Conservation (phyloP, 2,797 vertebrate species). For the Eospalax fontanierii region DNA sequence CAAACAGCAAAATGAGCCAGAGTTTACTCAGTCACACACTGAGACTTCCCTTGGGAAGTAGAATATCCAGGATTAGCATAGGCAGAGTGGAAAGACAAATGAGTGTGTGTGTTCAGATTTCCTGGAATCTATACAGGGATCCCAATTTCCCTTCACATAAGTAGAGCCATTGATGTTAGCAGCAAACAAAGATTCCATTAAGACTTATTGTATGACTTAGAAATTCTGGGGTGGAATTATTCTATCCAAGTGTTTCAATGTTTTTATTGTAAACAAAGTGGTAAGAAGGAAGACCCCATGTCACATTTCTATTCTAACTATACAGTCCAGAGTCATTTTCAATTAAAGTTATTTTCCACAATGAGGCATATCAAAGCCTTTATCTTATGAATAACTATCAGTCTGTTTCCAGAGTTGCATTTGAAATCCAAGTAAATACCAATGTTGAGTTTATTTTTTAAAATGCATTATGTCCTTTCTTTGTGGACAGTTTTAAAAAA, state of each 20-base stretch:
- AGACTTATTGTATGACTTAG: constrained; percentile 69
- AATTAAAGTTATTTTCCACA: neutral
- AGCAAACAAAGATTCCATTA: constrained; percentile 82
- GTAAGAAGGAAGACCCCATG: neutral
- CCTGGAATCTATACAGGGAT: constrained; percentile 80
- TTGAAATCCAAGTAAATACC: constrained; percentile 40
- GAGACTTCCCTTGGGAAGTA: neutral
- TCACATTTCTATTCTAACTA: constrained; percentile 22
- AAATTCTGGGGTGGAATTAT: constrained; percentile 29
- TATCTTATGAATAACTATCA: neutral
- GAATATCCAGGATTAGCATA: constrained; percentile 62
- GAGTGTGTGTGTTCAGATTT: constrained; percentile 71
- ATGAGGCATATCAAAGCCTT: constrained; percentile 17
- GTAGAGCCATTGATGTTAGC: constrained; percentile 76
- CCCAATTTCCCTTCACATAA: constrained; percentile 75
- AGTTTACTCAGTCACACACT: neutral
- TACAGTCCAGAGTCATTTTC: neutral
- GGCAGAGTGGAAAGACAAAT: constrained; percentile 70
- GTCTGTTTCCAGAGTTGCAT: neutral
- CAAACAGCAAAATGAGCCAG: neutral
- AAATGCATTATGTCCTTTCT: neutral
- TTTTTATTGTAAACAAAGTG: constrained; percentile 42
- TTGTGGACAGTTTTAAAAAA: neutral
- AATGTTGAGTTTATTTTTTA: neutral
- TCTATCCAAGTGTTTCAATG: constrained; percentile 50